phyloP scores from a whole-genome alignment of 2,797 vertebrate species.

The Malacoctenus gilli region DNA sequence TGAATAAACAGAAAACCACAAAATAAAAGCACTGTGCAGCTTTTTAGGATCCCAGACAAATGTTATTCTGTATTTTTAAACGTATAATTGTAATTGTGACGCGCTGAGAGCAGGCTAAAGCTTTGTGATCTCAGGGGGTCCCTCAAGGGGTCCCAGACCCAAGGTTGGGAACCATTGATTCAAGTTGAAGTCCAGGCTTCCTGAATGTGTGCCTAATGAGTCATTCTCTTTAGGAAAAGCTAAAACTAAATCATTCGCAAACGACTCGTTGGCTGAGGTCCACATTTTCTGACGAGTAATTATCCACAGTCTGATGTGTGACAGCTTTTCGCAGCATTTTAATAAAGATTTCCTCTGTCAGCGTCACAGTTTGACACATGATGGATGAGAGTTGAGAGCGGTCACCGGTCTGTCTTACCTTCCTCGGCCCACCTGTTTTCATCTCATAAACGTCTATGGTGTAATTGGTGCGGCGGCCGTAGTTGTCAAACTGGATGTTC shows the following conservation, averaged over 20 bases:
- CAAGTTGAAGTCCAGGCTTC: too few species aligned
- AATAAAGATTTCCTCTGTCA: constrained; percentile 30
- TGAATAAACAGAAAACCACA: too few species aligned
- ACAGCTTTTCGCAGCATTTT: constrained; percentile 39
- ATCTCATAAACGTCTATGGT: constrained; percentile 98
- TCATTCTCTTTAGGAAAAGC: constrained; percentile 21
- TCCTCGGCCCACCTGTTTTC: constrained; percentile 91
- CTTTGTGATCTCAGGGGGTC: too few species aligned
- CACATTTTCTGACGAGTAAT: constrained; percentile 25
- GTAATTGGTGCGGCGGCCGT: constrained; percentile 96
- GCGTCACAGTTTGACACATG: constrained; percentile 19
- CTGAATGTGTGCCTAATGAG: constrained; percentile 37
- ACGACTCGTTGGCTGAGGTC: constrained; percentile 22
- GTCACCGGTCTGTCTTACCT: constrained; percentile 83
- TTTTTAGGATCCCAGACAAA: too few species aligned
- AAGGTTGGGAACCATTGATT: too few species aligned
- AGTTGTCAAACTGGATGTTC: constrained; percentile 98
- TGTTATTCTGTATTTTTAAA: too few species aligned
- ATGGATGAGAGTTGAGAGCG: constrained; percentile 26
- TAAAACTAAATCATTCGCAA: constrained; percentile 41
- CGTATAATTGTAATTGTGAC: too few species aligned
- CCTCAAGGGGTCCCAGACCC: too few species aligned
- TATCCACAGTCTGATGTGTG: constrained; percentile 24
- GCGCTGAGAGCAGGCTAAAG: too few species aligned
- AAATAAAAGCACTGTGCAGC: too few species aligned